A percentile compares a stretch with the other conserved stretches of the same genome.
Conservation (phyloP, 2,113 vertebrate species). For the Burhinus bistriatus region DNA sequence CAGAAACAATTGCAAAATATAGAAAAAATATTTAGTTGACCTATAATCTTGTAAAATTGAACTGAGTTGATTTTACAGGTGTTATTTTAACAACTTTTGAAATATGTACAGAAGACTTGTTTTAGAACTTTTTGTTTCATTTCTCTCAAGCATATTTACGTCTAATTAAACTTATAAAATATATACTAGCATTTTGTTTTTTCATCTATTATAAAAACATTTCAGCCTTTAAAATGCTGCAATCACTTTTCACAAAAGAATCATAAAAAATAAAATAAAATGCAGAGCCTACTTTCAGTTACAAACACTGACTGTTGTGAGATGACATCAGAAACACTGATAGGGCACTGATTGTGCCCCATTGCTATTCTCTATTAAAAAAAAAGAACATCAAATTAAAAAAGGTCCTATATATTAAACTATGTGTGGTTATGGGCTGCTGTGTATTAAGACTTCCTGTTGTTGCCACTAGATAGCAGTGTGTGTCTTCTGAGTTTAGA, state of each 20-base stretch:
- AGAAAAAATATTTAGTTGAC: neutral
- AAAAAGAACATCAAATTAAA: neutral
- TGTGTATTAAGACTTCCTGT: neutral
- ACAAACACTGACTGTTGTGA: neutral
- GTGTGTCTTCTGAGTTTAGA: constrained; percentile 27
- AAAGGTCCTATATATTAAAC: neutral
- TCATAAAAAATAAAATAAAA: neutral
- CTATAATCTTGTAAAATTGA: neutral
- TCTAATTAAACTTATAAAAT: neutral
- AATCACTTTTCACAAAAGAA: neutral
- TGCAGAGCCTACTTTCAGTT: neutral
- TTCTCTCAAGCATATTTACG: neutral
- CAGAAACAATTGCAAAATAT: neutral
- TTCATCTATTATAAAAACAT: neutral
- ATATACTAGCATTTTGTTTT: neutral
- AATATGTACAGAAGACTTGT: neutral
- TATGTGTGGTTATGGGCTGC: neutral
- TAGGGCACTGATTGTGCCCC: neutral
- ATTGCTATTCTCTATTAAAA: neutral
- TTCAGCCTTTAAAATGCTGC: neutral
- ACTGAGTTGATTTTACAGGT: neutral
- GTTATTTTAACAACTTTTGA: neutral
- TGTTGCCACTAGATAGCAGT: constrained; percentile 73
- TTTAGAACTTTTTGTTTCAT: neutral
- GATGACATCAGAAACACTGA: neutral